Conservation (phyloP, 2,113 vertebrate genomes). For the Ceyx margarethae region DNA sequence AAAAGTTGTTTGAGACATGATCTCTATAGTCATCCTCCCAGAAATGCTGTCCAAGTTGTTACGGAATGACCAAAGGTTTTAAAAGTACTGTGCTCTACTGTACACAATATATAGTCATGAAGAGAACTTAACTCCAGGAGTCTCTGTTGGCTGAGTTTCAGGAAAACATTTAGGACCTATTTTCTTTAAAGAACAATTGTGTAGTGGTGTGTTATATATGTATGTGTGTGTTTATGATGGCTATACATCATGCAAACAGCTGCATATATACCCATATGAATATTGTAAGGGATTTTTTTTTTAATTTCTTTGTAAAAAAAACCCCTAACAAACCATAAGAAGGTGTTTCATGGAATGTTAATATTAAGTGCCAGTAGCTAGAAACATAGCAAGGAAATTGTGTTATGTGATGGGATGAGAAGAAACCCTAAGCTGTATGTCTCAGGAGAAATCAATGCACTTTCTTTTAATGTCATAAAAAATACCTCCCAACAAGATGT, state of each 20-base stretch:
- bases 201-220: background rate
- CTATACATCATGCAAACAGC: background rate
- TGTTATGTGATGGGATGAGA: slow-evolving; percentile 1
- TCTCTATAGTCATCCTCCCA: background rate
- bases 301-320: background rate
- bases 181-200: background rate
- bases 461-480: slow-evolving; percentile 48
- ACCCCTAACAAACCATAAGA: background rate
- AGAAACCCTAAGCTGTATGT: slow-evolving; percentile 10
- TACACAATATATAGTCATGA: background rate
- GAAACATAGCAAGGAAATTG: background rate
- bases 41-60: background rate
- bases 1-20: background rate
- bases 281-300: background rate
- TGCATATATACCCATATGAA: background rate
- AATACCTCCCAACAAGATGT: slow-evolving; percentile 3
- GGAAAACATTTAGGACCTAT: background rate
- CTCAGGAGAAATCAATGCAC: slow-evolving; percentile 48
- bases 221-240: background rate
- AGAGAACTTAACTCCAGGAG: background rate
- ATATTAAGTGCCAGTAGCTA: background rate
- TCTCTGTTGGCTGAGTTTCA: background rate
- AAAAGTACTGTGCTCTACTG: background rate
- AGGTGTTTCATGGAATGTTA: background rate
- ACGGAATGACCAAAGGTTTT: background rate